Conservation (phyloP, 1,140 invertebrate genomes). For the Acyrthosiphon pisum region DNA sequence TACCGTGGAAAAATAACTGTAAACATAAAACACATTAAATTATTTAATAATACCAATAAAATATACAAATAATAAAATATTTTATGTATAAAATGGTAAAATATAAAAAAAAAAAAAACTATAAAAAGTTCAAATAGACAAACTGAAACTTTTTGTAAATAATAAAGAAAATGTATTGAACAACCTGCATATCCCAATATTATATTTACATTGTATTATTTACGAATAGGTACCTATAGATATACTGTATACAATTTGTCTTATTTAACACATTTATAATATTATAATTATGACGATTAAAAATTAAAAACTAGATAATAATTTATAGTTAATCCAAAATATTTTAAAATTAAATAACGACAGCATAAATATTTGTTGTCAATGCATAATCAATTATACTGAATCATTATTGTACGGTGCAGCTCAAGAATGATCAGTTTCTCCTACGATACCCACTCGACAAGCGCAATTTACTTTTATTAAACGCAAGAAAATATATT, state of each 20-base stretch:
- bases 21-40: slow-evolving; percentile 35
- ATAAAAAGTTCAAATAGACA: background rate
- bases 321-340: background rate
- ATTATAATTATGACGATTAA: too few species aligned
- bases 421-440: background rate
- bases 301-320: background rate
- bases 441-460: background rate
- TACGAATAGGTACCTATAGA: background rate
- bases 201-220: too few species aligned
- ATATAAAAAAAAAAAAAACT: background rate
- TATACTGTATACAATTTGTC: too few species aligned
- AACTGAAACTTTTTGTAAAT: background rate
- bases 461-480: background rate
- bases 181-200: background rate
- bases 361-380: background rate
- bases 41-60: background rate
- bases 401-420: background rate
- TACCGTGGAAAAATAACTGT: slow-evolving; percentile 74
- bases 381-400: background rate
- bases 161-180: background rate
- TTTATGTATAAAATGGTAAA: background rate
- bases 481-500: background rate
- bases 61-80: background rate
- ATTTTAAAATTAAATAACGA: background rate
- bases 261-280: background rate